Evolutionary conservation across 2,113 vertebrate species (phyloP).

Genomic region (Bufo gargarizans): DNA sequence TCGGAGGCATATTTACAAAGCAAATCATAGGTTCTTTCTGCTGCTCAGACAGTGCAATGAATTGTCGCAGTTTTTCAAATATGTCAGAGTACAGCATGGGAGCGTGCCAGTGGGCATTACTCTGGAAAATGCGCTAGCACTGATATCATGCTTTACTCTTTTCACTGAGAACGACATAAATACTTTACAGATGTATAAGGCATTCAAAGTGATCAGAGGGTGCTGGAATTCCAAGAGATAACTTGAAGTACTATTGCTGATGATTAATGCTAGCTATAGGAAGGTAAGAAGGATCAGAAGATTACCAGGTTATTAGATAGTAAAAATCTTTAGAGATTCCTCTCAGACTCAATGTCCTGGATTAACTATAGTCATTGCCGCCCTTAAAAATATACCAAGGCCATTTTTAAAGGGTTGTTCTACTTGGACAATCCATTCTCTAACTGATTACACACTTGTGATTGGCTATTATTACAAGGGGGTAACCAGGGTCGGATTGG

Average conservation of each 20-base stretch:
- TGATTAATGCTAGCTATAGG: background rate
- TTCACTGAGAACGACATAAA: background rate
- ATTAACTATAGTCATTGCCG: background rate
- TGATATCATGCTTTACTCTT: constrained; percentile 9
- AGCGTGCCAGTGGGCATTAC: constrained; percentile 29
- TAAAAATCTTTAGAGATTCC: background rate
- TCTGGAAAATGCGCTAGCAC: background rate
- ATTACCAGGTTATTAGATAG: background rate
- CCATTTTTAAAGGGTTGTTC: too few relatives aligned
- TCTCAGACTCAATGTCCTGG: background rate
- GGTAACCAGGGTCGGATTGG: too few relatives aligned
- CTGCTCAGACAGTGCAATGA: constrained; percentile 11
- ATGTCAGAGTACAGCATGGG: background rate
- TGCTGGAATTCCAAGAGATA: background rate
- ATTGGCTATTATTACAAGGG: too few relatives aligned
- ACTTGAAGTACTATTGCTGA: background rate
- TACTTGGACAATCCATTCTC: too few relatives aligned
- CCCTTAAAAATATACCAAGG: too few relatives aligned
- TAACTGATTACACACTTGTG: too few relatives aligned
- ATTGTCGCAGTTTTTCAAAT: constrained; percentile 38
- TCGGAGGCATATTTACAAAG: constrained; percentile 42
- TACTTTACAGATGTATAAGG: background rate
- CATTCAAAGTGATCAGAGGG: background rate
- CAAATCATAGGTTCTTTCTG: constrained; percentile 1
- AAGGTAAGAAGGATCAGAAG: background rate